Base-by-base conservation (phyloP, 1,140 invertebrate species). In the Hyles euphorbiae region DNA sequence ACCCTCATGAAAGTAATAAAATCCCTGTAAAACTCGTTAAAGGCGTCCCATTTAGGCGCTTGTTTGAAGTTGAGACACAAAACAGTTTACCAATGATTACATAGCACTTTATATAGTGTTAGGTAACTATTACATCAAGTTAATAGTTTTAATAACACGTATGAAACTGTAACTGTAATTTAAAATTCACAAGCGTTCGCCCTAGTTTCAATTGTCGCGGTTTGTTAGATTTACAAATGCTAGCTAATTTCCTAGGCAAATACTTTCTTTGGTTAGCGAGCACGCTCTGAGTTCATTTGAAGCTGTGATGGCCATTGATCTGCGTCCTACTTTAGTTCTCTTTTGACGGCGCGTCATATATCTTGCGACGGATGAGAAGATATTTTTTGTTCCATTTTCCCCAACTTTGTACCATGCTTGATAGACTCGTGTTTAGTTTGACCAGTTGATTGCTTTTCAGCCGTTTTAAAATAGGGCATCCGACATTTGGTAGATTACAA, bases 191-290 rank as follows among this genome's bases (percentile, higher is more conserved):
- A 55, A 55, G n/a, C 32, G 43, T 46, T 55, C 44, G 53, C 11
- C 53, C 53, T 55, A 40, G 40, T 55, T 55, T 55, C 53, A 55
- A 56, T 48, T 47, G 54, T 34, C 54, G 33, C 45, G 44, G 54
- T 6, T 48, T 45, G 33, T 53, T 57, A 58, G 47, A 48, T 67
- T 61, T 58, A 40, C 59, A 56, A 50, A 43, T 63, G 53, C 10
- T 49, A 40, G 52, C 51, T 61, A 64, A 59, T 68, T 48, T 32
- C 45, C 44, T 36, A 61, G 50, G 61, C 51, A 61, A 68, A 64
- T 61, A 63, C 49, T 64, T 54, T 59, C 61, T 49, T 56, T 67
- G n/a, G 51, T 53, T 53, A 34, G 36, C 5, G 51, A 34, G 51
- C 49, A 54, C 22, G 49, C 53, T 54, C 49, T 60, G 45, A 60